Percentiles rank a stretch among this genome's conserved stretches.
Conservation (phyloP, 2,888 invertebrate genomes). For the Lampropteryx suffumata region DNA sequence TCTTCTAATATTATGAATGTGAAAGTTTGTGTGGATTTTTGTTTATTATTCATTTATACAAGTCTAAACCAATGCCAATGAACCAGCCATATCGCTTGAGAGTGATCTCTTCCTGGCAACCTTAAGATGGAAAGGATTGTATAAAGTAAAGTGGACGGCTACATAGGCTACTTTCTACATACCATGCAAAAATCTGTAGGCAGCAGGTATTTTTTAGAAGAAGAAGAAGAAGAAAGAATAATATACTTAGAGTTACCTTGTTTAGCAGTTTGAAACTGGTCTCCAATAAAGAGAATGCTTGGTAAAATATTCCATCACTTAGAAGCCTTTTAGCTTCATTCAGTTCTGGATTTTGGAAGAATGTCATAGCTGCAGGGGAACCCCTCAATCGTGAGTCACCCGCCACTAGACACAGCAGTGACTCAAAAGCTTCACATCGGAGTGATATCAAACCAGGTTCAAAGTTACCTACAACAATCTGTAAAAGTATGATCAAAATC, state of each 20-base stretch:
- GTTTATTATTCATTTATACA: no score
- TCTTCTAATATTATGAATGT: no score
- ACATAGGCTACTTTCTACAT: no score
- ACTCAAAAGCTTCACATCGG: constrained; percentile 86
- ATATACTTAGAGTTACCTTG: constrained; percentile 52
- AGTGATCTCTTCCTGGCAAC: no score
- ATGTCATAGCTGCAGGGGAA: constrained; percentile 81
- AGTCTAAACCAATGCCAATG: no score
- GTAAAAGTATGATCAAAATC: constrained; percentile 45
- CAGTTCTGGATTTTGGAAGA: constrained; percentile 86
- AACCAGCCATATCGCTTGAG: no score
- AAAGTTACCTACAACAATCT: constrained; percentile 87
- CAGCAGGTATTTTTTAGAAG: no score
- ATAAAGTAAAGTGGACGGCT: no score
- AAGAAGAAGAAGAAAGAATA: no score
- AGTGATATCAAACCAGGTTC: constrained; percentile 85
- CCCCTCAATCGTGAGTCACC: constrained; percentile 82
- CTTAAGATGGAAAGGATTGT: no score
- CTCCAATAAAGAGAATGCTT: constrained; percentile 86
- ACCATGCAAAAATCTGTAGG: no score
- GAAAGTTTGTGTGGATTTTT: no score
- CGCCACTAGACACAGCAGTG: constrained; percentile 82
- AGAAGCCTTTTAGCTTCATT: constrained; percentile 83
- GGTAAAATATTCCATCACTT: constrained; percentile 81
- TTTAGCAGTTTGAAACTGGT: constrained; percentile 85